phyloP scores from a whole-genome alignment of 2,113 vertebrate species.

The Pontoporia blainvillei region DNA sequence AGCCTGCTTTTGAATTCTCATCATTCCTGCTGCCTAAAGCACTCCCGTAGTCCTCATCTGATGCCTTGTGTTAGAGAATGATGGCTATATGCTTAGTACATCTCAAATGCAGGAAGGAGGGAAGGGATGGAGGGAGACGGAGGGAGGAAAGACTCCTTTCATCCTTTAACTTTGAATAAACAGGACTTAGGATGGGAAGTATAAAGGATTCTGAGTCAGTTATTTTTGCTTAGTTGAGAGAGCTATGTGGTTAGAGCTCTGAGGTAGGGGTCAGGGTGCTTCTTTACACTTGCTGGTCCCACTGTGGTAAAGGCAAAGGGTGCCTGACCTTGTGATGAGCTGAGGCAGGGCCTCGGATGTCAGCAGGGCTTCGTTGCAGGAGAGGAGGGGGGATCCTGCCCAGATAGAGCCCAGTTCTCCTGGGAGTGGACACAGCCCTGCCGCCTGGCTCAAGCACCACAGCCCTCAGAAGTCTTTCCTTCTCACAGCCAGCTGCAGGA shows the following conservation, averaged over 20 bases:
- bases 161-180: neutral
- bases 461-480: neutral
- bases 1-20: neutral
- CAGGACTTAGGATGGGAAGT: neutral
- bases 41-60: fast-evolving
- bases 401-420: neutral
- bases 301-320: neutral
- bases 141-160: neutral
- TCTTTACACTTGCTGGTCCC: neutral
- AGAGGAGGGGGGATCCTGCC: neutral
- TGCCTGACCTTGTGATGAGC: neutral
- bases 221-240: neutral
- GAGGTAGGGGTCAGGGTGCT: neutral
- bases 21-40: no score
- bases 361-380: neutral
- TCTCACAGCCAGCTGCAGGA: neutral
- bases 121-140: neutral
- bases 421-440: neutral
- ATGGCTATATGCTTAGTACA: neutral
- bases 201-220: neutral
- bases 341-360: neutral
- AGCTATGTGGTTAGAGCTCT: neutral
- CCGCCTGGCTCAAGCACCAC: neutral
- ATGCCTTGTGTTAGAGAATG: neutral
- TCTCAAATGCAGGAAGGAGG: neutral